A percentile compares a stretch with the other conserved stretches of the same genome.
phyloP scores from a whole-genome alignment of 2,113 vertebrate species.

The Meriones unguiculatus region DNA sequence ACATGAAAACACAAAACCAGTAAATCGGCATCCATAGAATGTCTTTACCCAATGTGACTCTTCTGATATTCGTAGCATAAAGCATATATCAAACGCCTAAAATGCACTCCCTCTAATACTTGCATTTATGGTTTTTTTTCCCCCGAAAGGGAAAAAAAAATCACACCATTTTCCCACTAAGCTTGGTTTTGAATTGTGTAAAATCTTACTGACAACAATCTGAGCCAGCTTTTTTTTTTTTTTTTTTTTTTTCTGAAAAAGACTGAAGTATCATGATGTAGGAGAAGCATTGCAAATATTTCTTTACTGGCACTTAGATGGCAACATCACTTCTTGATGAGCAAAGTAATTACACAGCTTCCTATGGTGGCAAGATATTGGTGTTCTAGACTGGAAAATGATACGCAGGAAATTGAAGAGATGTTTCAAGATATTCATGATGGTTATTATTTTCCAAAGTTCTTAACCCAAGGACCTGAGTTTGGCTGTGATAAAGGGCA shows the following conservation, averaged over 20 bases:
- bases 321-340: slow-evolving; percentile 38
- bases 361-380: background rate
- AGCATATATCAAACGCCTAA: slow-evolving; percentile 8
- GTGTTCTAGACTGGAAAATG: background rate
- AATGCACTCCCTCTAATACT: background rate
- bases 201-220: slow-evolving; percentile 48
- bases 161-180: slow-evolving; percentile 14
- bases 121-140: background rate
- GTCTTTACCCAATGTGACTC: background rate
- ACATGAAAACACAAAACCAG: background rate
- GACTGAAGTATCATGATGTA: background rate
- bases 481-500: background rate
- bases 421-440: slow-evolving; percentile 7
- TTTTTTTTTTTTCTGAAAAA: slow-evolving; percentile 33
- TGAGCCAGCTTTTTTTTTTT: too few species aligned
- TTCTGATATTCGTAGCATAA: slow-evolving; percentile 51
- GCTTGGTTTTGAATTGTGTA: slow-evolving; percentile 55
- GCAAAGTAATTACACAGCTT: slow-evolving; percentile 27
- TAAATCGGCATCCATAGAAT: background rate
- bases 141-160: background rate
- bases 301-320: slow-evolving; percentile 22
- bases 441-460: slow-evolving; percentile 38
- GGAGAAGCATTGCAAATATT: slow-evolving; percentile 42
- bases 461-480: background rate
- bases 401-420: slow-evolving; percentile 12